Evolutionary conservation across 1,140 invertebrate genomes (phyloP), one percentile per base, ranked within the genome.

Genomic region (Monochamus saltuarius): DNA sequence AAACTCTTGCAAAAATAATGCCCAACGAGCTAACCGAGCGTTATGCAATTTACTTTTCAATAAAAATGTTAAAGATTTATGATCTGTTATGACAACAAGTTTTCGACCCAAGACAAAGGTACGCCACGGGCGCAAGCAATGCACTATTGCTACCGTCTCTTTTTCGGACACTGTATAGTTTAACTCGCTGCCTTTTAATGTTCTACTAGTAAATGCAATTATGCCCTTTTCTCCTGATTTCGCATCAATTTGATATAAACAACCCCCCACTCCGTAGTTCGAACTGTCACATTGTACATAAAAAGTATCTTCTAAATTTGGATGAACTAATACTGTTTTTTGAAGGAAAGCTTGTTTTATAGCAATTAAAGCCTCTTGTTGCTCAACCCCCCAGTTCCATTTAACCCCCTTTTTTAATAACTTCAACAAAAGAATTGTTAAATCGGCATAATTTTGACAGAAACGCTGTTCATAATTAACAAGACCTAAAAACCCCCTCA

Each of bases 101-200:
- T 47, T 4, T 0, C 45, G 13, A 47, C 45, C 19, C 17, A 47
- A 47, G 17, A 47, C 29, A 19, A 47, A 17, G 45, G 13, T 47
- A 47, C 45, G 45, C 45, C 45, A 47, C 45, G 14, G 45, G 1
- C 45, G 13, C 17, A 47, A 47, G 29, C 45, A 47, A 47, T 47
- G 45, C 1, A 47, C 17, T n/a, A 47, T 19, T 19, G 19, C 45
- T 17, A 47, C 11, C 11, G 45, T 22, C 17, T 47, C 45, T 17
- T 47, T 47, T n/a, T 47, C 45, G 6, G 45, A 19, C 11, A 19
- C 17, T 10, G 45, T 47, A 29, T 47, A 47, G 13, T n/a, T 17
- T 11, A 47, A 17, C 17, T 47, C 16, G 4, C 45, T 17, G 11
- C 45, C 45, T 22, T 47, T 47, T 14, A 19, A 47, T 9, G 45